A percentile compares a stretch with the other conserved stretches of the same genome.
phyloP scores from a whole-genome alignment of 2,113 vertebrate species.

The Acrocephalus arundinaceus region DNA sequence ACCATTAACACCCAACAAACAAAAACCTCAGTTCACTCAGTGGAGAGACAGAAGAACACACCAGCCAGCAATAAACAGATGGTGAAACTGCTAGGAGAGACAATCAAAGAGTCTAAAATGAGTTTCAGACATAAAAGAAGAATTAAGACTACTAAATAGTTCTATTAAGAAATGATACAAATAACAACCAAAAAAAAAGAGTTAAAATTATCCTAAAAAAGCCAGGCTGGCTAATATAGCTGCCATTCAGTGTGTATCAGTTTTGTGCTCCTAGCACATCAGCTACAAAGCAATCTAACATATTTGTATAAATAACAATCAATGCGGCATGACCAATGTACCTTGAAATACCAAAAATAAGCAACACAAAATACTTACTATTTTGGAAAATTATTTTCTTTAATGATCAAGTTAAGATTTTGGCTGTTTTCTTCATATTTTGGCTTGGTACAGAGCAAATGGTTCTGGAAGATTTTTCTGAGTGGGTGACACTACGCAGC shows the following conservation, averaged over 20 bases:
- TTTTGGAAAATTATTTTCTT: neutral
- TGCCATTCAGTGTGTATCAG: neutral
- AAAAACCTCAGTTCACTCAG: neutral
- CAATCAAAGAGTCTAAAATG: neutral
- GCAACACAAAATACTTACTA: neutral
- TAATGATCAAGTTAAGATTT: neutral
- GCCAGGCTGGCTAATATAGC: neutral
- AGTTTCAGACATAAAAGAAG: neutral
- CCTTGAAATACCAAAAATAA: neutral
- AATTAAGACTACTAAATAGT: neutral
- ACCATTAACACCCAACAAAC: neutral
- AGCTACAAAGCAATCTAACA: neutral
- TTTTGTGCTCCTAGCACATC: neutral
- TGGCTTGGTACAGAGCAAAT: neutral
- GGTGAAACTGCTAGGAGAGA: neutral
- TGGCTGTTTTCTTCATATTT: neutral
- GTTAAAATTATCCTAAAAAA: neutral
- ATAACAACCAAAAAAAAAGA: neutral
- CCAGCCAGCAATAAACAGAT: slow-evolving; percentile 33
- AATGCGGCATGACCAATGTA: neutral
- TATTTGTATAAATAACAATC: neutral
- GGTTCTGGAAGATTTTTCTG: slow-evolving; percentile 1
- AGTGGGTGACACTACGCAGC: neutral
- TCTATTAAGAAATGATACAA: neutral
- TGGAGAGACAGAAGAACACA: neutral